Percentiles rank a stretch among this genome's conserved stretches.
These are phyloP conservation scores for Nymphalis urticae DNA, from an alignment of 2,888 invertebrate genomes.

Conservation along the genomic window DNA sequence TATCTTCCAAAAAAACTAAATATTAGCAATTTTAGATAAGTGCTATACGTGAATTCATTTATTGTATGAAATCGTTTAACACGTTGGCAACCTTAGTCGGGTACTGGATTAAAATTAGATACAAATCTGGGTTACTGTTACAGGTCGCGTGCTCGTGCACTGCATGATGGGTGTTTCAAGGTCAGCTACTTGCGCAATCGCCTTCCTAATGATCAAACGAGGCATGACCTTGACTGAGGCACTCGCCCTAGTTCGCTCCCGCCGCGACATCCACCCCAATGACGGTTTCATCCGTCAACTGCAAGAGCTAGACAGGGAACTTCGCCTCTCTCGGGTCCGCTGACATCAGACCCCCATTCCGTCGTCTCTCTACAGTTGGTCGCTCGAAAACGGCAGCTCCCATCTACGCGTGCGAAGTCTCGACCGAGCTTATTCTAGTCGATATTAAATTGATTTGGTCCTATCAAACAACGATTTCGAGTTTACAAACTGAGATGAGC, in stretches of 20 bases:
- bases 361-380: conserved; percentile 53
- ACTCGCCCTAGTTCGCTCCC: conserved; percentile 85
- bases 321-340: conserved; percentile 78
- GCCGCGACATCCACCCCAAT: conserved; percentile 89
- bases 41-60: not conserved
- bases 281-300: conserved; percentile 90
- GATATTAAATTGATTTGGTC: conserved; percentile 38
- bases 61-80: not conserved
- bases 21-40: too few relatives aligned
- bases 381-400: conserved; percentile 49
- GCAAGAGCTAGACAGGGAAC: conserved; percentile 84
- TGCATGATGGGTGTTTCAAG: conserved; percentile 91
- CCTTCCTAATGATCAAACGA: conserved; percentile 90
- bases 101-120: conserved; percentile 14
- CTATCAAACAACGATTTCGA: conserved; percentile 19
- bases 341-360: conserved; percentile 65
- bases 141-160: conserved; percentile 90
- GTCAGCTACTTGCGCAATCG: conserved; percentile 90
- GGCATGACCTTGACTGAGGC: conserved; percentile 88
- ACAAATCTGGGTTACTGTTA: conserved; percentile 36
- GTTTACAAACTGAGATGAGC: conserved; percentile 20
- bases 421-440: conserved; percentile 59
- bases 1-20: too few relatives aligned
- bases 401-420: conserved; percentile 64
- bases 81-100: not conserved